Evolutionary conservation across 1,140 invertebrate species (phyloP).

Genomic region (Bombus turneri): DNA sequence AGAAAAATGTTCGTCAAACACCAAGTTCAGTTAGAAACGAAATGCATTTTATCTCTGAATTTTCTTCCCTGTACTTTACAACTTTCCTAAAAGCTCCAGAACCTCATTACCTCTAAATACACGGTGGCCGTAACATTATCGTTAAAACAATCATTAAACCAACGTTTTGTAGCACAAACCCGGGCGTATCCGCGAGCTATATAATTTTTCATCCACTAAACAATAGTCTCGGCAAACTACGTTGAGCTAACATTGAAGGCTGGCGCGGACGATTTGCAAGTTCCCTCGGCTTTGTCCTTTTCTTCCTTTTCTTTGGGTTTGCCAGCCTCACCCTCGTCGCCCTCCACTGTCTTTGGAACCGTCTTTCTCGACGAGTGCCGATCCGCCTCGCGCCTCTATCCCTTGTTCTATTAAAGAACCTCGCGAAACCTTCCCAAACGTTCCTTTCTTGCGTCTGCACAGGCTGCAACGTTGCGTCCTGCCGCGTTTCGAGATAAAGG

Average conservation of each 20-base stretch:
- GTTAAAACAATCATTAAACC: conserved; percentile 19
- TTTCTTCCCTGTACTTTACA: not conserved
- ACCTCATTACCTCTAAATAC: not conserved
- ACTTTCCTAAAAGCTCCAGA: not conserved
- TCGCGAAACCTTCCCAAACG: conserved; percentile 41
- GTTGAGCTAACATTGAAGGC: conserved; percentile 24
- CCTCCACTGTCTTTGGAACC: conserved; percentile 10
- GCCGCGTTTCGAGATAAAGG: conserved; percentile 3
- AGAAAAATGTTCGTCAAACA: not conserved
- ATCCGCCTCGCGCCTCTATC: conserved; percentile 39
- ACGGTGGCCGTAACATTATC: not conserved
- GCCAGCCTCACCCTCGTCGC: too few species aligned
- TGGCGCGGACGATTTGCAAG: conserved; percentile 61
- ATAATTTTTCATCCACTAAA: conserved; percentile 28
- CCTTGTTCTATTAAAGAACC: conserved; percentile 19
- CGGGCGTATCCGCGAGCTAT: not conserved
- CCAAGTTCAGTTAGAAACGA: not conserved
- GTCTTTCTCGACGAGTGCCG: not conserved
- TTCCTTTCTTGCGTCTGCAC: not conserved
- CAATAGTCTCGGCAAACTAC: conserved; percentile 23
- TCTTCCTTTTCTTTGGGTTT: not conserved
- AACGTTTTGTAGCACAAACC: not conserved
- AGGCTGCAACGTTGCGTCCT: not conserved
- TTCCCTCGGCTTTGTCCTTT: not conserved
- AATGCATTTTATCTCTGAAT: not conserved